A percentile compares a stretch with the other conserved stretches of the same genome.
These are phyloP conservation scores for Callipepla squamata DNA, from an alignment of 2,113 vertebrate species.

Conservation along the genomic window DNA sequence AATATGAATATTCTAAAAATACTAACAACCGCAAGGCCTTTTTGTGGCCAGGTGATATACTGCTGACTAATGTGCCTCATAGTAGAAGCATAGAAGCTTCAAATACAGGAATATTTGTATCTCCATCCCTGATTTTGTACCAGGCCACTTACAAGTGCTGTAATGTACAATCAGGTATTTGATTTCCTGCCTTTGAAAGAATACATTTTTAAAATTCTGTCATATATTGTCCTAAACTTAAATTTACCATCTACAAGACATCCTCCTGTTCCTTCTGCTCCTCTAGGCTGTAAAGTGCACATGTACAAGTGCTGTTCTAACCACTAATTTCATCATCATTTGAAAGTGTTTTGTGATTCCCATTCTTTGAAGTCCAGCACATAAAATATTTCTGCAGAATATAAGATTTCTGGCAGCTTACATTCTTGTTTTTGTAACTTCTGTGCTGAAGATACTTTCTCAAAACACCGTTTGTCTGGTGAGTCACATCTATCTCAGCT, in stretches of 20 bases:
- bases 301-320: background rate
- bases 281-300: background rate
- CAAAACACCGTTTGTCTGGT: fast-evolving
- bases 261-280: background rate
- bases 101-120: background rate
- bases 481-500: background rate
- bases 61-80: background rate
- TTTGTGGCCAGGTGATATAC: background rate
- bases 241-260: background rate
- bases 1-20: background rate
- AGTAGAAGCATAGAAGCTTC: background rate
- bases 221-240: background rate
- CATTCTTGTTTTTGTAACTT: background rate
- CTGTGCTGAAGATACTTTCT: fast-evolving
- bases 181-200: background rate
- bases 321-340: background rate
- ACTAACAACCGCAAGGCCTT: background rate
- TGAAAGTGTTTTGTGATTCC: background rate
- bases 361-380: background rate
- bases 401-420: background rate
- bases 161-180: background rate
- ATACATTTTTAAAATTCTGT: background rate
- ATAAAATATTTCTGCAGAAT: background rate
- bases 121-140: background rate
- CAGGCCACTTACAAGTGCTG: background rate